phyloP scores from a whole-genome alignment of 1,140 invertebrate genomes.

The Oppia nitens region DNA sequence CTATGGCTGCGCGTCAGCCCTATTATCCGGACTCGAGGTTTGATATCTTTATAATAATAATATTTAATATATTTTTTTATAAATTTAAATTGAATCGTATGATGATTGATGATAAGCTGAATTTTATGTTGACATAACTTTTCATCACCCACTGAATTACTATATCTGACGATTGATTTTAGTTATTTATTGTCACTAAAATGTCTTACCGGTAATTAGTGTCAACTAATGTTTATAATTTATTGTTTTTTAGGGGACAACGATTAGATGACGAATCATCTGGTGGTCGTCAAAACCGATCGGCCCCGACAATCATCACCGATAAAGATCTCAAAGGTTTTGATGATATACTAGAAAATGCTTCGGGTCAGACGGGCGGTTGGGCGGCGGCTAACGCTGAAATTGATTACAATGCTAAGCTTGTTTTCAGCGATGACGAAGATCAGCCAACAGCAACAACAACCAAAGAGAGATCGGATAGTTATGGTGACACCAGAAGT shows the following conservation, averaged over 20 bases:
- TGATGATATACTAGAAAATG: constrained; percentile 64
- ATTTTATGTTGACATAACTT: constrained; percentile 12
- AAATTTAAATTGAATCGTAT: neutral
- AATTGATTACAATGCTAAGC: constrained; percentile 86
- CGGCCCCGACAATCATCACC: constrained; percentile 53
- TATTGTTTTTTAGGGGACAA: constrained; percentile 12
- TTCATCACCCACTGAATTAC: constrained; percentile 11
- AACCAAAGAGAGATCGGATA: constrained; percentile 9
- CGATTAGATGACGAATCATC: constrained; percentile 15
- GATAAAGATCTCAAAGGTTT: constrained; percentile 78
- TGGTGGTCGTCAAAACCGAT: constrained; percentile 29
- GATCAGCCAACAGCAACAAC: constrained; percentile 25
- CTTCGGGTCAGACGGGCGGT: constrained; percentile 47
- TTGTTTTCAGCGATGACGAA: constrained; percentile 85
- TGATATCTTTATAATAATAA: neutral
- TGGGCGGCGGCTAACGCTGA: constrained; percentile 74
- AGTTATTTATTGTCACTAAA: too few species aligned
- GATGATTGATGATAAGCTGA: constrained; percentile 6
- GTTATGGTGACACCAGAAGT: neutral
- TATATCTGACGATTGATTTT: constrained; percentile 2
- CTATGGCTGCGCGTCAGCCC: neutral
- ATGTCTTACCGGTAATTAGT: neutral
- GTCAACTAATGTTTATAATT: neutral
- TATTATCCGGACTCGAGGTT: neutral
- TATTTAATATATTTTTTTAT: too few species aligned